Base-by-base conservation (phyloP, 2,888 invertebrate genomes). In the Panzeria rudis region DNA sequence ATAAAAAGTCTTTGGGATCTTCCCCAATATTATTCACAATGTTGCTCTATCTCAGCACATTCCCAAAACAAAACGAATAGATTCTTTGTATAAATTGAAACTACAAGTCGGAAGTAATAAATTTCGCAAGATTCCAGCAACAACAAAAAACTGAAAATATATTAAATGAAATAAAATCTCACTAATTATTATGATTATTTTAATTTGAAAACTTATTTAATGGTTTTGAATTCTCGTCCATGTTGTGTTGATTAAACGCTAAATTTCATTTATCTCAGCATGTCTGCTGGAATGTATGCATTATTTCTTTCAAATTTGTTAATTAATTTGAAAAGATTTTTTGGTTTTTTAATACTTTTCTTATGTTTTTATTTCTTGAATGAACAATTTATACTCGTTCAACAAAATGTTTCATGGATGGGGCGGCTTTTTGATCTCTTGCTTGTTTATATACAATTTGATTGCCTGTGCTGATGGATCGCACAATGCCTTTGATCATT, bases 361-460 rank as follows among this genome's bases (percentile, higher is more conserved):
- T 20, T 54, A 41, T 50, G 13, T 75, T 41, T 72, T 59, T 44
- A 61, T 72, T 56, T 76, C 54, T 62, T 78, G 81, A 77, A 80
- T 85, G 85, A 75, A 85, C 78, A 84, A 78, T 84, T 84, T 78
- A 69, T 52, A 78, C 23, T 50, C 54, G 25, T 76, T 77, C 50
- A 73, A 38, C 64, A 75, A 50, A 41, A 56, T 81, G 73, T 77
- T 73, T 81, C 35, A 78, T 76, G 76, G 47, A 71, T 56, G 69
- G 73, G 73, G 85, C 85, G 85, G 85, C 85, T 90, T 91, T 92
- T 92, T 92, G 91, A 92, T 92, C 91, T 92, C 89, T 89, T 89
- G 88, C 89, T 92, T 92, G 91, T 92, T 92, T 92, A 92, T 92
- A 92, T 91, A 92, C 92, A 92, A 90, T 90, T 91, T 92, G 92